Evolutionary conservation across 2,888 invertebrate species (phyloP).

Genomic region (Cephus nigrinus): DNA sequence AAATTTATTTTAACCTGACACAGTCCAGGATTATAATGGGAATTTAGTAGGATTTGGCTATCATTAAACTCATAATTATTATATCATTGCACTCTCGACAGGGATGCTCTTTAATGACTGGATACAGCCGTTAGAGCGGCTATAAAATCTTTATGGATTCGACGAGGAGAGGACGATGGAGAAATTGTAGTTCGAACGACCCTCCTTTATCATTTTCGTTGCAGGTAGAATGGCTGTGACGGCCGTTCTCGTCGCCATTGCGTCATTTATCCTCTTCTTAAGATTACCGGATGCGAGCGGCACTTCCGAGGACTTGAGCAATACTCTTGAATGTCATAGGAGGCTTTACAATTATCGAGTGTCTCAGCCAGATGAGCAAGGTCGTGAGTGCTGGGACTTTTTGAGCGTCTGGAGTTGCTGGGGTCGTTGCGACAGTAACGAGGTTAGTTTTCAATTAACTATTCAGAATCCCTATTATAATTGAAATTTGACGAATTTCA

Average conservation of each 20-base stretch:
- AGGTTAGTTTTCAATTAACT: slow-evolving; percentile 68
- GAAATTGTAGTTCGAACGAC: neutral
- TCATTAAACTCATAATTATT: neutral
- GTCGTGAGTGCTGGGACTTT: slow-evolving; percentile 80
- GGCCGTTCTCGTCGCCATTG: neutral
- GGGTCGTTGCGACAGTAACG: slow-evolving; percentile 86
- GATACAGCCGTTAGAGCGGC: neutral
- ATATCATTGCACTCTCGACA: neutral
- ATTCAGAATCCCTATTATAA: neutral
- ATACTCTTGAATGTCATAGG: slow-evolving; percentile 75
- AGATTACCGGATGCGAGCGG: neutral
- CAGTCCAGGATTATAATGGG: neutral
- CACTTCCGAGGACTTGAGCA: slow-evolving; percentile 52
- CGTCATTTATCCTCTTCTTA: slow-evolving; percentile 8
- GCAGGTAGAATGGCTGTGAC: slow-evolving; percentile 3
- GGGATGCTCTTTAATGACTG: neutral
- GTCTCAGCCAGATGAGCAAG: slow-evolving; percentile 73
- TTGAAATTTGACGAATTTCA: neutral
- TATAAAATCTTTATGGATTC: neutral
- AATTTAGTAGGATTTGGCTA: neutral
- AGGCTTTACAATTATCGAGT: slow-evolving; percentile 76
- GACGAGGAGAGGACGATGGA: neutral
- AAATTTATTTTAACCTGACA: neutral
- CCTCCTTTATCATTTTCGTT: neutral
- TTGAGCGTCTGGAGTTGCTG: slow-evolving; percentile 83